Evolutionary conservation across 2,888 invertebrate species (phyloP).

Genomic region (Helleia helle): DNA sequence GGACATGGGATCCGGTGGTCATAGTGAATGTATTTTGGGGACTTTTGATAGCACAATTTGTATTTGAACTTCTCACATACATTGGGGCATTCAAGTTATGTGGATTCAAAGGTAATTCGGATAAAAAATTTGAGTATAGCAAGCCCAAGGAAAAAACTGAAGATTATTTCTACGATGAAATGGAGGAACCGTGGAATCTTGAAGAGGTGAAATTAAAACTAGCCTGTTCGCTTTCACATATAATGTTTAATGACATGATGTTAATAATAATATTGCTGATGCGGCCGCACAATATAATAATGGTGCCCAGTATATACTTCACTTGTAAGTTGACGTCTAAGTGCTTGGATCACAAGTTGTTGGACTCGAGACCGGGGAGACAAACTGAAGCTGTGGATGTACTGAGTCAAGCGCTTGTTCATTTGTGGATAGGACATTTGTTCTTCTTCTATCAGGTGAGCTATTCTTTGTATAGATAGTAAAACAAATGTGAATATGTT

Average conservation of each 20-base stretch:
- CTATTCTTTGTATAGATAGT: too few species aligned
- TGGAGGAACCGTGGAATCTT: constrained; percentile 54
- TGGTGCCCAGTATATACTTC: constrained; percentile 75
- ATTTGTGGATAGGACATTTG: constrained; percentile 82
- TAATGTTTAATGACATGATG: constrained; percentile 61
- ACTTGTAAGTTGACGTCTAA: constrained; percentile 66
- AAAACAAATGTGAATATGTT: too few species aligned
- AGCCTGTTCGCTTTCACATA: constrained; percentile 43
- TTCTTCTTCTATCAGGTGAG: constrained; percentile 89
- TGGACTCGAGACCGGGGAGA: constrained; percentile 59
- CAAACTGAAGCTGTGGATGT: constrained; percentile 50
- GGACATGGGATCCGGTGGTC: constrained; percentile 40
- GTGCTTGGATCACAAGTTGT: constrained; percentile 74
- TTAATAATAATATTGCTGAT: constrained; percentile 76
- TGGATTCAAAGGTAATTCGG: constrained; percentile 26
- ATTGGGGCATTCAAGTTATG: constrained; percentile 40
- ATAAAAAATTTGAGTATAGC: constrained; percentile 44
- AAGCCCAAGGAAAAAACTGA: constrained; percentile 57
- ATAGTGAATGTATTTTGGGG: constrained; percentile 56
- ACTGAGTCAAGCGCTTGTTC: constrained; percentile 50
- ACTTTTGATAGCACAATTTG: constrained; percentile 39
- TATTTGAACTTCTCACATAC: constrained; percentile 48
- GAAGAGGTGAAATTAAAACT: constrained; percentile 53
- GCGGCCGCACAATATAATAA: constrained; percentile 82
- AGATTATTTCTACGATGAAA: constrained; percentile 42